phyloP scores from a whole-genome alignment of 2,888 invertebrate genomes.

The Anodontia alba region DNA sequence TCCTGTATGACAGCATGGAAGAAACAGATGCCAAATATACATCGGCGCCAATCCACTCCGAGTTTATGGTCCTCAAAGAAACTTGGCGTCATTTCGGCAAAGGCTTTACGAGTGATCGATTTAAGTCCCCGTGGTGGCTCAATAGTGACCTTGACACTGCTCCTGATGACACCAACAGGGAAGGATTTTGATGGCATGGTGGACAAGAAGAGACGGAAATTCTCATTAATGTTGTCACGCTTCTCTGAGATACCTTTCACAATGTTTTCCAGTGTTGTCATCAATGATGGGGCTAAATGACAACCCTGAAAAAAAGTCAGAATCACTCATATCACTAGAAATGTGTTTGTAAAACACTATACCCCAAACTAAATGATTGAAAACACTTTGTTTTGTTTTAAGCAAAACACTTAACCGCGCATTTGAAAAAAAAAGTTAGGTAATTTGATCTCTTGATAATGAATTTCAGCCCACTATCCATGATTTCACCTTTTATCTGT shows the following conservation, averaged over 20 bases:
- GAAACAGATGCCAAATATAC: constrained; percentile 64
- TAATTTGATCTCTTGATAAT: too few species aligned
- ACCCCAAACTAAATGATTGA: too few species aligned
- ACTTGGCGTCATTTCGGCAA: constrained; percentile 92
- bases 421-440: too few species aligned
- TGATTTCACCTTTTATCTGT: too few species aligned
- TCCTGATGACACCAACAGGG: constrained; percentile 85
- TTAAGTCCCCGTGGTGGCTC: constrained; percentile 85
- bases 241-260: constrained; percentile 83
- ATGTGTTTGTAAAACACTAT: too few species aligned
- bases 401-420: too few species aligned
- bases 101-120: constrained; percentile 93
- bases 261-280: constrained; percentile 84
- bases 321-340: too few species aligned
- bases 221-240: constrained; percentile 82
- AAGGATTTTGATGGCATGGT: constrained; percentile 85
- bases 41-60: constrained; percentile 82
- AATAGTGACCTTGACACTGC: constrained; percentile 85
- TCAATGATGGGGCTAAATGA: constrained; percentile 85
- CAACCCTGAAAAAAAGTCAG: constrained; percentile 81
- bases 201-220: constrained; percentile 84
- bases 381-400: too few species aligned
- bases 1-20: too few species aligned
- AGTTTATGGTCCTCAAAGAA: constrained; percentile 92
- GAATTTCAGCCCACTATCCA: too few species aligned